Evolutionary conservation across 2,113 vertebrate species (phyloP).

Genomic region (Carassius carassius): DNA sequence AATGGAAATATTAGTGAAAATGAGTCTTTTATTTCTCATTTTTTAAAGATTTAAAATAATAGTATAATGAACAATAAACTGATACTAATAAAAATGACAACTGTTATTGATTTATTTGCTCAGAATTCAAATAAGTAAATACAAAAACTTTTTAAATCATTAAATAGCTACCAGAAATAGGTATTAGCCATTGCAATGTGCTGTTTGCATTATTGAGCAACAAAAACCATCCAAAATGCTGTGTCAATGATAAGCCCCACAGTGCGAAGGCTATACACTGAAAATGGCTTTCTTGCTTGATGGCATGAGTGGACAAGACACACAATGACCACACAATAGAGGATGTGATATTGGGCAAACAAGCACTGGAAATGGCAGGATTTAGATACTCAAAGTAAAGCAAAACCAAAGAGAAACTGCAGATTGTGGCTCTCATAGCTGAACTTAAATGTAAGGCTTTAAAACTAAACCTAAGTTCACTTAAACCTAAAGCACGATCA

Average conservation of each 20-base stretch:
- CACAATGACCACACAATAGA: constrained; percentile 29
- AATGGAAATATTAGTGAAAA: background rate
- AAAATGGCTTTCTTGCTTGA: constrained; percentile 5
- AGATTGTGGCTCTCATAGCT: constrained; percentile 9
- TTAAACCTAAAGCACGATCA: constrained; percentile 29
- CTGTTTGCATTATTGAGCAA: constrained; percentile 20
- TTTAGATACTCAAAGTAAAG: constrained; percentile 5
- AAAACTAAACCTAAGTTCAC: constrained; percentile 3
- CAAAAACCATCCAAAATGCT: constrained; percentile 38
- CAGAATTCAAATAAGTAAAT: background rate
- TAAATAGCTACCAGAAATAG: background rate
- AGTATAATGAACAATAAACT: background rate
- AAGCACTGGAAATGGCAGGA: background rate
- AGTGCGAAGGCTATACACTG: background rate
- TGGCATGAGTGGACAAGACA: background rate
- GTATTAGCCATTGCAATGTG: background rate
- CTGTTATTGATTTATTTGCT: background rate
- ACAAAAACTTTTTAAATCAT: background rate
- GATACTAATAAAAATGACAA: background rate
- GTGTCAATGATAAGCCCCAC: background rate
- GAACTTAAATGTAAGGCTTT: constrained; percentile 1
- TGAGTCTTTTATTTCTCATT: background rate
- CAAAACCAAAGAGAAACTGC: constrained; percentile 9
- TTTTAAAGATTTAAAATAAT: background rate
- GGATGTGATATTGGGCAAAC: constrained; percentile 15